Base-by-base conservation (phyloP, 2,888 invertebrate genomes). In the Danaus chrysippus region DNA sequence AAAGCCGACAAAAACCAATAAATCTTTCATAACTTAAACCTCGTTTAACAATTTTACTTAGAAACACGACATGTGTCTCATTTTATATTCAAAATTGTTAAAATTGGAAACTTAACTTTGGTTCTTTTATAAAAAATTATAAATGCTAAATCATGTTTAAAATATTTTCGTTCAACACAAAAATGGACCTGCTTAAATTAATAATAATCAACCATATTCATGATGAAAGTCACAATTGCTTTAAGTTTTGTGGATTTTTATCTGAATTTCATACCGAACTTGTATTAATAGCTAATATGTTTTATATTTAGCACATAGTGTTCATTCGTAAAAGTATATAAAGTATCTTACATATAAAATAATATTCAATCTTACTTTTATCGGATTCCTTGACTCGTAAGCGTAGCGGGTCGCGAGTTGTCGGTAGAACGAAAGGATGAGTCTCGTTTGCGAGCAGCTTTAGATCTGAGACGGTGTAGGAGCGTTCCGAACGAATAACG, bases 381-480 rank as follows among this genome's bases (percentile, higher is more conserved):
- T 94, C 93, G 70, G 93, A 92, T 86, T 96, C 96, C 80, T 94
- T 94, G 70, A 96, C 93, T 68, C 93, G 93, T 70, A 97, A 90
- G 76, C 93, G 92, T 56, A 97, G 91, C 2, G 92, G 93, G 79
- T 95, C 96, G 72, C 96, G 93, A 69, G 94, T 92, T 1, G 96
- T 94, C 43, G 95, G 94, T 71, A 96, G 83, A 56, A 93, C 91
- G 73, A 95, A 92, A 62, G 92, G 92, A 72, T 91, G 87, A 58
- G 93, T 93, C 73, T 94, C 94, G 73, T 94, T 94, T n/a, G 93
- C 93, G 68, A 94, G 86, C 71, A 92, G 88, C 77, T 94, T 94
- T 68, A 96, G 89, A 77, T 95, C 94, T 64, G 95, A 95, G 92
- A 97, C 96, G 64, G 96, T 95, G 82, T 93, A 96, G n/a, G 94